Evolutionary conservation across 2,888 invertebrate species (phyloP).

Genomic region (Tenthredo livida): DNA sequence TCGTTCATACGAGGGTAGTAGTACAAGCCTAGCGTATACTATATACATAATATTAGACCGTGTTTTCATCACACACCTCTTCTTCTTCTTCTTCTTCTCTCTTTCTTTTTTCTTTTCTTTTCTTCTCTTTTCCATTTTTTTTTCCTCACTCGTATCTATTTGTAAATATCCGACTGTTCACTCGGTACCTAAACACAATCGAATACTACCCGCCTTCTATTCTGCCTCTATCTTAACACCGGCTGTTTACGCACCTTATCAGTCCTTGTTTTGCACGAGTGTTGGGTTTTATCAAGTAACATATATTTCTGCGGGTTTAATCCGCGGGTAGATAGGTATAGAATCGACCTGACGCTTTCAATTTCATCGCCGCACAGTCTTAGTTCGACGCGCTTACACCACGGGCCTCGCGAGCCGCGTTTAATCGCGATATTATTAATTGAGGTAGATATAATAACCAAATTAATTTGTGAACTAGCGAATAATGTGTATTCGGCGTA

Average conservation of each 20-base stretch:
- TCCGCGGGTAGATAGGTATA: slow-evolving; percentile 16
- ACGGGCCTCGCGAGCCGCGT: background rate
- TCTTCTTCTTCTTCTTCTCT: background rate
- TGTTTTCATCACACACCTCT: background rate
- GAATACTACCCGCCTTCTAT: slow-evolving; percentile 1
- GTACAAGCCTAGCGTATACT: no score
- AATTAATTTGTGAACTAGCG: background rate
- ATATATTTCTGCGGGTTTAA: slow-evolving; percentile 27
- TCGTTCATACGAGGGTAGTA: no score
- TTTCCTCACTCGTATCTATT: background rate
- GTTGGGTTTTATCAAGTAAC: background rate
- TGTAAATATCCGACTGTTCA: background rate
- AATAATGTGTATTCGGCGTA: background rate
- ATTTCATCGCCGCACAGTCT: slow-evolving; percentile 38
- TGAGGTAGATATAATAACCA: background rate
- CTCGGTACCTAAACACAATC: background rate
- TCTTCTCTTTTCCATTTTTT: background rate
- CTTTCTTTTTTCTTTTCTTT: background rate
- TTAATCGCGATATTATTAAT: background rate
- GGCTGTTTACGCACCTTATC: slow-evolving; percentile 21
- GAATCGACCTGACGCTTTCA: background rate
- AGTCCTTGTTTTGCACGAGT: background rate
- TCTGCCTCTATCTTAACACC: background rate
- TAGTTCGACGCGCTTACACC: slow-evolving; percentile 28
- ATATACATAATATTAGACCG: background rate